Evolutionary conservation across 2,113 vertebrate genomes (phyloP).

Genomic region (Leucosticte australis): DNA sequence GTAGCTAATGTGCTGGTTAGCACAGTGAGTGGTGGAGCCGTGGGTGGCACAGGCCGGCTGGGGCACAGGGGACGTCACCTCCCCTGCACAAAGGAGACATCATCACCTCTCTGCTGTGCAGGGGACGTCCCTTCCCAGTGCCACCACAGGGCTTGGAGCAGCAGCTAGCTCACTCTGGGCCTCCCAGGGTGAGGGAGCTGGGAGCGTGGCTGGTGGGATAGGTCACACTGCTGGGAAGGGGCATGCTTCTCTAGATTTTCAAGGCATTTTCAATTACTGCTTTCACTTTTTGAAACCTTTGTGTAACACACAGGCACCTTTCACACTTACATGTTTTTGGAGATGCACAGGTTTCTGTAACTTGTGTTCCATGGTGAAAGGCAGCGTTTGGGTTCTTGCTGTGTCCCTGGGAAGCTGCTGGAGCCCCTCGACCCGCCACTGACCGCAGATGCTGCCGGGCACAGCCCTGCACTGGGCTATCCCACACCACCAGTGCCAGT

Average conservation of each 20-base stretch:
- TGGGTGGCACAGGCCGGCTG: not conserved
- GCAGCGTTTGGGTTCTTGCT: not conserved
- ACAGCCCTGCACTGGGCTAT: accelerated
- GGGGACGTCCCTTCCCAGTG: not conserved
- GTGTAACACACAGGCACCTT: accelerated
- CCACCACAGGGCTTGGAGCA: accelerated
- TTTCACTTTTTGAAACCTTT: not conserved
- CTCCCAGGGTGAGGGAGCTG: not conserved
- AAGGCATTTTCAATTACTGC: not conserved
- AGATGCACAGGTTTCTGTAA: not conserved
- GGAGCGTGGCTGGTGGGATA: not conserved
- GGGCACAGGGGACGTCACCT: not conserved
- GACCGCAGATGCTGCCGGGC: not conserved
- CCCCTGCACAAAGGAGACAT: not conserved
- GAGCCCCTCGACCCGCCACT: accelerated
- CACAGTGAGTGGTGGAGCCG: slow-evolving; percentile 64
- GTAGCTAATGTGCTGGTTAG: slow-evolving; percentile 78
- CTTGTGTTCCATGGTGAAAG: not conserved
- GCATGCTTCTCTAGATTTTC: not conserved
- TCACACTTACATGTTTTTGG: not conserved
- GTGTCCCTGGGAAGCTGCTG: not conserved
- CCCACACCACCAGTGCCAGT: accelerated
- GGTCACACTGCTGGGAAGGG: not conserved
- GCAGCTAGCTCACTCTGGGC: not conserved
- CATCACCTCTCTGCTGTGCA: not conserved